Evolutionary conservation across 1,140 invertebrate species (phyloP).

Genomic region (Metaphire vulgaris): DNA sequence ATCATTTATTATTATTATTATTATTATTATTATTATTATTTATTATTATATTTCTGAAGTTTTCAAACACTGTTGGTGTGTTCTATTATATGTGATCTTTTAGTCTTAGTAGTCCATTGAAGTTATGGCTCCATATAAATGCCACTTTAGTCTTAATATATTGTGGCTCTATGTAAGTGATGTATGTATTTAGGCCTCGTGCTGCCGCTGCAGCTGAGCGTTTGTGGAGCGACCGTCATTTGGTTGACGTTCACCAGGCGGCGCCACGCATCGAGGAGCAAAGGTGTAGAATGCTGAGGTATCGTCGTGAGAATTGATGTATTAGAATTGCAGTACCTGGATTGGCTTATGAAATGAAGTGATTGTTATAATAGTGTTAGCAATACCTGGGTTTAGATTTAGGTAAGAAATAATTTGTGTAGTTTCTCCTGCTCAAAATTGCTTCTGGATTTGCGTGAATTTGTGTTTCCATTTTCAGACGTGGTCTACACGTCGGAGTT

Average conservation of each 20-base stretch:
- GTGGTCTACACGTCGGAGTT: conserved; percentile 23
- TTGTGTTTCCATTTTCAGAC: background rate
- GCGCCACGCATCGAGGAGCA: conserved; percentile 69
- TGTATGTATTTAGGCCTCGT: conserved; percentile 46
- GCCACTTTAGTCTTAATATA: no score
- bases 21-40: no score
- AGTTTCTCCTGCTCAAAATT: background rate
- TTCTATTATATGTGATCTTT: no score
- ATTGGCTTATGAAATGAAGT: no score
- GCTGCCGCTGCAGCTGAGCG: conserved; percentile 75
- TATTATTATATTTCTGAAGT: no score
- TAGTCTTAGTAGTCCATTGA: no score
- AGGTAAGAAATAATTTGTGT: background rate
- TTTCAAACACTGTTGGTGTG: no score
- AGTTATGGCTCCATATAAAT: no score
- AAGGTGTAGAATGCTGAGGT: conserved; percentile 70
- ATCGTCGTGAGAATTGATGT: conserved; percentile 34
- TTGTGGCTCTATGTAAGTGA: no score
- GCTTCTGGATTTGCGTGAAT: background rate
- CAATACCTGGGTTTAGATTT: no score
- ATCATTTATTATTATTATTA: no score
- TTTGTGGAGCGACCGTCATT: conserved; percentile 64
- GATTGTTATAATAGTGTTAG: no score
- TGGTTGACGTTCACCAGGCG: conserved; percentile 51
- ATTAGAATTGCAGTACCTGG: background rate